These are phyloP conservation scores for Condylura cristata DNA, from an alignment of 2,113 vertebrate species.

Conservation along the genomic window DNA sequence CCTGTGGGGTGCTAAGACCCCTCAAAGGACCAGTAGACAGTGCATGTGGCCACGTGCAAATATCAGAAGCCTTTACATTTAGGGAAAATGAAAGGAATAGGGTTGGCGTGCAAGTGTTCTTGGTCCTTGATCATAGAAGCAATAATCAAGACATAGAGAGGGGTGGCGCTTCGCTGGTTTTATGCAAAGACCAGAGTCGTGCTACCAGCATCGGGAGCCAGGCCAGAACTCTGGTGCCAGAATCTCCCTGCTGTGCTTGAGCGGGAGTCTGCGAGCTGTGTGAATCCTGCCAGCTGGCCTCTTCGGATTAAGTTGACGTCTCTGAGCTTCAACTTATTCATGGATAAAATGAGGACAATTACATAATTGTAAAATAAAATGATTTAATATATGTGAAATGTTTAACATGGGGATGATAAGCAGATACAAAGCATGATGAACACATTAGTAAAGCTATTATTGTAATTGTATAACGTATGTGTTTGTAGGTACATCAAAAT, in stretches of 20 bases:
- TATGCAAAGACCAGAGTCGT: neutral
- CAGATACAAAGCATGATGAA: neutral
- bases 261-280: too few species aligned
- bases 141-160: neutral
- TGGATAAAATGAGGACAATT: neutral
- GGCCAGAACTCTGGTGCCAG: neutral
- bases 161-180: accelerated
- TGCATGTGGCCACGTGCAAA: too few species aligned
- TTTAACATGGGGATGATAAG: neutral
- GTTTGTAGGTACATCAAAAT: neutral
- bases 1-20: too few species aligned
- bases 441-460: neutral
- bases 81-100: neutral
- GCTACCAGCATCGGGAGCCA: accelerated
- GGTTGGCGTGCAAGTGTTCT: neutral
- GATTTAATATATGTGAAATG: neutral
- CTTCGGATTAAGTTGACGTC: neutral
- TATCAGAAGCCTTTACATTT: neutral
- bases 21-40: neutral
- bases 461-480: neutral
- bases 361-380: neutral
- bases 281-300: neutral
- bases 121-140: neutral
- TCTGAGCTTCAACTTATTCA: neutral
- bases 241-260: accelerated